Conservation (phyloP, 2,797 vertebrate species). For the Benthosema pterotum region DNA sequence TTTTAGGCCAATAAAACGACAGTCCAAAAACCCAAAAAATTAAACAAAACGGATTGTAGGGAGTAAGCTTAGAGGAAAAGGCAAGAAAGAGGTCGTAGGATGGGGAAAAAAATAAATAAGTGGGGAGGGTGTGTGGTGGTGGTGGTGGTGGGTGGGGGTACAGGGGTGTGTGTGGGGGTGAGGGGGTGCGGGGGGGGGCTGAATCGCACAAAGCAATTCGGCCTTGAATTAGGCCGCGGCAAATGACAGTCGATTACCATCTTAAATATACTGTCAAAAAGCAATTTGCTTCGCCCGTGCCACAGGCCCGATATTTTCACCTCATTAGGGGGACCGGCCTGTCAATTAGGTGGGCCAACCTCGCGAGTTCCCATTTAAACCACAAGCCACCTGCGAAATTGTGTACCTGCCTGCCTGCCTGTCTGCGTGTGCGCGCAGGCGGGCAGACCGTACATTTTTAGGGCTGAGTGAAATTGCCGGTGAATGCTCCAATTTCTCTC, state of each 20-base stretch:
- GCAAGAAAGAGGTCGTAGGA: slow-evolving; percentile 40
- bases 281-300: slow-evolving; percentile 69
- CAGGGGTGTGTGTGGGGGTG: slow-evolving; percentile 25
- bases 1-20: too few relatives aligned
- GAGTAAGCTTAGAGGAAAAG: slow-evolving; percentile 22
- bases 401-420: slow-evolving; percentile 2
- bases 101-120: slow-evolving; percentile 29
- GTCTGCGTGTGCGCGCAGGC: too few relatives aligned
- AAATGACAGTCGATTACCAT: slow-evolving; percentile 79
- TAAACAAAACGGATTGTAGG: slow-evolving; percentile 7
- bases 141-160: slow-evolving; percentile 4
- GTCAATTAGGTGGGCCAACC: slow-evolving; percentile 59
- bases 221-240: slow-evolving; percentile 58
- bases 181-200: slow-evolving; percentile 24
- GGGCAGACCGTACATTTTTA: slow-evolving; percentile 14
- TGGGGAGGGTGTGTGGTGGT: background rate
- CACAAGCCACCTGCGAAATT: slow-evolving; percentile 33
- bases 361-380: slow-evolving; percentile 33
- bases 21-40: too few relatives aligned
- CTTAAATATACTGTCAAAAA: slow-evolving; percentile 81
- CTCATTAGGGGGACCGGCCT: slow-evolving; percentile 63
- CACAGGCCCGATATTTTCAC: slow-evolving; percentile 68
- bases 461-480: slow-evolving; percentile 1
- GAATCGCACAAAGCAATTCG: slow-evolving; percentile 56
- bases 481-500: too few relatives aligned